These are phyloP conservation scores for Anthonomus grandis DNA, from an alignment of 1,140 invertebrate species.

Conservation along the genomic window DNA sequence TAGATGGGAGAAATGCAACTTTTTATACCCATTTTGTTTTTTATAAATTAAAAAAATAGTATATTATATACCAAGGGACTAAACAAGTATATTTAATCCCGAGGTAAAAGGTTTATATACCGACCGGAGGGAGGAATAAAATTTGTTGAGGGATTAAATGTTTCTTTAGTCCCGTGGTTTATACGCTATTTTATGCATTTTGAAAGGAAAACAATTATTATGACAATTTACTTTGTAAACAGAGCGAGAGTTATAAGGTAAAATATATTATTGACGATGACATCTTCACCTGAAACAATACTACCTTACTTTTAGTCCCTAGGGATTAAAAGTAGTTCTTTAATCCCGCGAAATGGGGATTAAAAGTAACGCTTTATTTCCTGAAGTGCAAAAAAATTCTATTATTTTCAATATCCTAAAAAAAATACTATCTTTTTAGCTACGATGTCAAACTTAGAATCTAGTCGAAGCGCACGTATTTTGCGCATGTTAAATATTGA, in stretches of 20 bases:
- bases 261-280: neutral
- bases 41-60: too few species aligned
- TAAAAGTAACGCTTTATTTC: conserved; percentile 2
- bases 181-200: conserved; percentile 7
- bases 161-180: neutral
- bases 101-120: neutral
- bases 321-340: conserved; percentile 4
- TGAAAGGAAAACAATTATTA: neutral
- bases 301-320: conserved; percentile 1
- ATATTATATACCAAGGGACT: conserved; percentile 5
- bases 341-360: neutral
- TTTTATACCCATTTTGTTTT: too few species aligned
- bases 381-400: too few species aligned
- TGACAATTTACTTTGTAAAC: neutral
- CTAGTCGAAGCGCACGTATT: too few species aligned
- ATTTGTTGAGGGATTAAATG: conserved; percentile 6
- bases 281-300: neutral
- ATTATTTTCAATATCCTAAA: too few species aligned
- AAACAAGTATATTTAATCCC: conserved; percentile 1
- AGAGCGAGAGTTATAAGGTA: neutral
- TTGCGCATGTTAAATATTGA: too few species aligned
- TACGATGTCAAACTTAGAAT: too few species aligned
- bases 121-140: neutral
- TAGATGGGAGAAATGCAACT: too few species aligned
- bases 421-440: too few species aligned